A percentile compares a stretch with the other conserved stretches of the same genome.
Evolutionary conservation across 2,888 invertebrate species (phyloP).

Genomic region (Thecocarcelia acutangulata): DNA sequence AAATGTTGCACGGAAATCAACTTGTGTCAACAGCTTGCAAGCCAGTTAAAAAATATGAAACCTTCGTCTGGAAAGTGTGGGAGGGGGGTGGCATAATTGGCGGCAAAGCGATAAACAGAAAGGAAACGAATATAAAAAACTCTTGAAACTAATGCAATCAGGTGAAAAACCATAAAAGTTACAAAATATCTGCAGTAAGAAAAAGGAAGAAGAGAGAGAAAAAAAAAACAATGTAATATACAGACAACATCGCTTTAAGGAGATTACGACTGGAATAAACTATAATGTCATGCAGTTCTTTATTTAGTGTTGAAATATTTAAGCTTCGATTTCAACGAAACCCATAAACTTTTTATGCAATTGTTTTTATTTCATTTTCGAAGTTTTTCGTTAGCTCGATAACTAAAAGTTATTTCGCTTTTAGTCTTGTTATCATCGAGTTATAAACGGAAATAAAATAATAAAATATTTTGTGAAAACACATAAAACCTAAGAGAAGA

Average conservation of each 20-base stretch:
- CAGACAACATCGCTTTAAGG: conserved; percentile 16
- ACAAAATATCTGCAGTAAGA: not conserved
- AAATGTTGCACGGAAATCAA: conserved; percentile 69
- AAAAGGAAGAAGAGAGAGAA: conserved; percentile 11
- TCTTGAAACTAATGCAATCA: conserved; percentile 55
- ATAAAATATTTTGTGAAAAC: conserved; percentile 29
- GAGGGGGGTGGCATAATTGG: not conserved
- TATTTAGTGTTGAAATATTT: conserved; percentile 46
- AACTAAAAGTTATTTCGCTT: conserved; percentile 48
- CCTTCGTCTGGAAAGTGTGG: conserved; percentile 61
- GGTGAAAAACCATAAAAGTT: conserved; percentile 52
- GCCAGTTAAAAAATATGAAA: conserved; percentile 67
- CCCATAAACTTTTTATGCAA: conserved; percentile 46
- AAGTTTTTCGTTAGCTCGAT: conserved; percentile 10
- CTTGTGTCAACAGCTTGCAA: conserved; percentile 77
- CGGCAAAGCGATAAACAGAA: conserved; percentile 14
- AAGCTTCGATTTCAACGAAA: conserved; percentile 44
- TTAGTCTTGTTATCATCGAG: conserved; percentile 29
- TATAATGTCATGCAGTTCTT: conserved; percentile 9
- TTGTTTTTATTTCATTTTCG: conserved; percentile 13
- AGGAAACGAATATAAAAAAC: conserved; percentile 38
- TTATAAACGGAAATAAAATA: conserved; percentile 55
- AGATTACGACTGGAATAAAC: conserved; percentile 27
- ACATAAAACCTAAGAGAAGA: not conserved
- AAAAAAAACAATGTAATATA: not conserved